These are phyloP conservation scores for Strix aluco DNA, from an alignment of 2,113 vertebrate species.

Conservation along the genomic window DNA sequence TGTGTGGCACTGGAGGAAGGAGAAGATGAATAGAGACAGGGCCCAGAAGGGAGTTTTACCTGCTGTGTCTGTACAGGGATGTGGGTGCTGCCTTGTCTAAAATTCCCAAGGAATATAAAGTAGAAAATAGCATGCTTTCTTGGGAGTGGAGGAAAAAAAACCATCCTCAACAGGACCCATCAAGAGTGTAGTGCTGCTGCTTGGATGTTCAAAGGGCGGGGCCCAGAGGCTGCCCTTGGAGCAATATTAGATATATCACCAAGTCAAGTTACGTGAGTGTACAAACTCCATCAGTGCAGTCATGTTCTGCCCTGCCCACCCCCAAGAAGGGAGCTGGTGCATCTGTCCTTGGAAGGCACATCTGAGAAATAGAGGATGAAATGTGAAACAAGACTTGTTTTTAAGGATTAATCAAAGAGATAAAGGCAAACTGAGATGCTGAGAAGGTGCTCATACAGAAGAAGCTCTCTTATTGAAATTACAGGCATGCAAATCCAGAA, in stretches of 20 bases:
- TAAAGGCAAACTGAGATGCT: neutral
- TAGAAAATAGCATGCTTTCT: neutral
- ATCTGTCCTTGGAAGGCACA: neutral
- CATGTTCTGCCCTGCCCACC: neutral
- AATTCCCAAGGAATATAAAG: neutral
- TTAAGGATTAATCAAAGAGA: conserved; percentile 10
- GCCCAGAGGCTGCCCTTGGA: neutral
- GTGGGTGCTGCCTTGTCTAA: neutral
- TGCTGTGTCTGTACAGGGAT: neutral
- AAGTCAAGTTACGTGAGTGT: fast-evolving
- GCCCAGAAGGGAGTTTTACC: neutral
- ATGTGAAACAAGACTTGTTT: neutral
- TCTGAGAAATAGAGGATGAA: neutral
- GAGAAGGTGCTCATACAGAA: conserved; percentile 58
- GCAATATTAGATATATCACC: neutral
- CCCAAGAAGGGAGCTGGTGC: neutral
- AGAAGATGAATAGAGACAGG: neutral
- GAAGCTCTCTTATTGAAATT: conserved; percentile 61
- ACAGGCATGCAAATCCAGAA: conserved; percentile 57
- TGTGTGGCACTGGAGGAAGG: neutral
- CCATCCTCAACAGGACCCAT: neutral
- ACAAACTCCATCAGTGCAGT: too few relatives aligned
- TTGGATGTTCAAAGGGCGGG: neutral
- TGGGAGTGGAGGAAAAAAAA: neutral
- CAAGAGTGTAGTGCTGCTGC: neutral